These are phyloP conservation scores for Hipposideros larvatus DNA, from an alignment of 2,797 vertebrate genomes.

Conservation along the genomic window DNA sequence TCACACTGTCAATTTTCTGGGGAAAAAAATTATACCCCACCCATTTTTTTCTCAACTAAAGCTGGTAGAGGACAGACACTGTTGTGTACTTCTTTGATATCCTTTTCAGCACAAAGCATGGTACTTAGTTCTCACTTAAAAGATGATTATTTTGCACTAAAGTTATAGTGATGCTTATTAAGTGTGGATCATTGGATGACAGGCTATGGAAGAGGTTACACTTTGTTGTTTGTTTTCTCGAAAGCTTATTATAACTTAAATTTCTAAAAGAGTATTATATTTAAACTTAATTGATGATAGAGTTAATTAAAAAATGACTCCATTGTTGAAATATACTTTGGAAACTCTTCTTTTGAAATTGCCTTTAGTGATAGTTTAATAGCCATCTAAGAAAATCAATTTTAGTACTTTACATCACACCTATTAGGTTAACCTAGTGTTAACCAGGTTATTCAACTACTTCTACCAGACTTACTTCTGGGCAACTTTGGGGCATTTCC, in stretches of 20 bases:
- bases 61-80: neutral
- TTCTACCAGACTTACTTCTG: slow-evolving; percentile 10
- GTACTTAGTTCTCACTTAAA: neutral
- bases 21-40: neutral
- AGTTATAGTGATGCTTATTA: neutral
- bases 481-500: neutral
- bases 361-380: neutral
- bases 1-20: neutral
- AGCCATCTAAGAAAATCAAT: neutral
- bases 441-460: slow-evolving; percentile 23
- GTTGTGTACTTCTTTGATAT: neutral
- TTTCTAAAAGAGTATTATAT: slow-evolving; percentile 27
- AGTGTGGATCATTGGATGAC: neutral
- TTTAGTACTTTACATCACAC: slow-evolving; percentile 44
- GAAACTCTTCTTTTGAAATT: slow-evolving; percentile 28
- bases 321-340: neutral
- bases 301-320: neutral
- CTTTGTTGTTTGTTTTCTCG: slow-evolving; percentile 20
- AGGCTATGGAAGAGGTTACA: neutral
- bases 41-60: neutral
- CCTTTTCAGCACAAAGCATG: neutral
- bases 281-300: neutral
- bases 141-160: neutral
- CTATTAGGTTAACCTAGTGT: neutral
- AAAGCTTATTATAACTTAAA: slow-evolving; percentile 30